phyloP scores from a whole-genome alignment of 2,797 vertebrate species.

The Rhinella marina region DNA sequence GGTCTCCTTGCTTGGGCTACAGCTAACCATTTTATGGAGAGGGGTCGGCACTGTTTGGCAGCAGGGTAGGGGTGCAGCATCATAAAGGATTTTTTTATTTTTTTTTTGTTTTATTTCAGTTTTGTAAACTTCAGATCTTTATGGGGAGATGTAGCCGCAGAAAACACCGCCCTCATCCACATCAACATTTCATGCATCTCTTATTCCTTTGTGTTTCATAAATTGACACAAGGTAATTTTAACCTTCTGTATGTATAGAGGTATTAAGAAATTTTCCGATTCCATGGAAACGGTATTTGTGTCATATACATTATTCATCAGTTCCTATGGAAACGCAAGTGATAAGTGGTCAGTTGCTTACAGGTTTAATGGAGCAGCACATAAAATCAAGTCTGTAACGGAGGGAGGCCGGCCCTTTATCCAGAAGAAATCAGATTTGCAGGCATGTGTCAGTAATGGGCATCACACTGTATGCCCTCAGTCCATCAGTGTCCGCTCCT shows the following conservation, averaged over 20 bases:
- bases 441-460: not conserved
- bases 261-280: conserved; percentile 57
- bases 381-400: conserved; percentile 47
- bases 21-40: too few relatives aligned
- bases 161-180: not conserved
- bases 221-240: conserved; percentile 49
- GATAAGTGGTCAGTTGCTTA: conserved; percentile 63
- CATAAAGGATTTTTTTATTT: too few relatives aligned
- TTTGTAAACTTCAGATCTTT: not conserved
- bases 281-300: conserved; percentile 62
- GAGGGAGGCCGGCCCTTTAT: not conserved
- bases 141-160: not conserved
- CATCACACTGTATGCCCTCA: not conserved
- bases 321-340: conserved; percentile 62
- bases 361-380: conserved; percentile 56
- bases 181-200: not conserved
- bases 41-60: too few relatives aligned
- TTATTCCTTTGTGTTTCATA: not conserved
- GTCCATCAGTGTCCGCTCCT: not conserved
- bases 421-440: not conserved
- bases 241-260: conserved; percentile 40
- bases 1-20: too few relatives aligned
- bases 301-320: conserved; percentile 62
- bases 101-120: not conserved
- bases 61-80: too few relatives aligned